Percentiles rank a stretch among this genome's conserved stretches.
Evolutionary conservation across 2,888 invertebrate species (phyloP).

Genomic region (Drosophila colorata): DNA sequence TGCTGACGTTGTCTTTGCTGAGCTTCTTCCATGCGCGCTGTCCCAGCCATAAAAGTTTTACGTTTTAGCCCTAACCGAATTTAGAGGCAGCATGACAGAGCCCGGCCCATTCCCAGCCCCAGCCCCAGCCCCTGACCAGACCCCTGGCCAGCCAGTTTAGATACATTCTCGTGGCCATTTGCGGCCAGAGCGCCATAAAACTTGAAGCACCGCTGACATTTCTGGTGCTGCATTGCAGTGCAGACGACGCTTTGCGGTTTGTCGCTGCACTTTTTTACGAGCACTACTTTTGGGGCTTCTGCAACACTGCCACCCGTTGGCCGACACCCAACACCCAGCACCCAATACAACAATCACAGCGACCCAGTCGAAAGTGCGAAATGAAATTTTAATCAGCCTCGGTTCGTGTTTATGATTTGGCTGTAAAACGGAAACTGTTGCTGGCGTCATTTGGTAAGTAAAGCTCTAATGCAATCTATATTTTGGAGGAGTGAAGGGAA

Average conservation of each 20-base stretch:
- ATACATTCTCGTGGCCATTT: slow-evolving; percentile 66
- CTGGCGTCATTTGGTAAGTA: slow-evolving; percentile 23
- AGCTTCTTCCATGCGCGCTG: slow-evolving; percentile 43
- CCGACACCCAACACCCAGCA: neutral
- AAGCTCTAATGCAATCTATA: slow-evolving; percentile 17
- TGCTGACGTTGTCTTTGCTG: slow-evolving; percentile 39
- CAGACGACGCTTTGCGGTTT: slow-evolving; percentile 43
- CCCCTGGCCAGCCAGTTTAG: slow-evolving; percentile 51
- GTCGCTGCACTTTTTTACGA: slow-evolving; percentile 65
- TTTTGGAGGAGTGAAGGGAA: slow-evolving; percentile 5
- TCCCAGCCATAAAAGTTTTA: slow-evolving; percentile 75
- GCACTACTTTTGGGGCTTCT: slow-evolving; percentile 46
- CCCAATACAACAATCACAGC: slow-evolving; percentile 56
- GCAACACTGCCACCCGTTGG: slow-evolving; percentile 12
- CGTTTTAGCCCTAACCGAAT: slow-evolving; percentile 71
- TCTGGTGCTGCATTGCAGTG: slow-evolving; percentile 74
- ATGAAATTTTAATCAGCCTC: slow-evolving; percentile 73
- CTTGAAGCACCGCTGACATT: slow-evolving; percentile 65
- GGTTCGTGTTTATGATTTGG: slow-evolving; percentile 63
- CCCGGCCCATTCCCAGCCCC: slow-evolving; percentile 7
- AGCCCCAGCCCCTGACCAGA: slow-evolving; percentile 13
- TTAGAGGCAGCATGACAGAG: slow-evolving; percentile 41
- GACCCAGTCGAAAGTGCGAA: slow-evolving; percentile 63
- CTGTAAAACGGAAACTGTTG: slow-evolving; percentile 35
- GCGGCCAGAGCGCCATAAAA: slow-evolving; percentile 64